phyloP scores from a whole-genome alignment of 2,888 invertebrate genomes.

The Drosophila conformis region DNA sequence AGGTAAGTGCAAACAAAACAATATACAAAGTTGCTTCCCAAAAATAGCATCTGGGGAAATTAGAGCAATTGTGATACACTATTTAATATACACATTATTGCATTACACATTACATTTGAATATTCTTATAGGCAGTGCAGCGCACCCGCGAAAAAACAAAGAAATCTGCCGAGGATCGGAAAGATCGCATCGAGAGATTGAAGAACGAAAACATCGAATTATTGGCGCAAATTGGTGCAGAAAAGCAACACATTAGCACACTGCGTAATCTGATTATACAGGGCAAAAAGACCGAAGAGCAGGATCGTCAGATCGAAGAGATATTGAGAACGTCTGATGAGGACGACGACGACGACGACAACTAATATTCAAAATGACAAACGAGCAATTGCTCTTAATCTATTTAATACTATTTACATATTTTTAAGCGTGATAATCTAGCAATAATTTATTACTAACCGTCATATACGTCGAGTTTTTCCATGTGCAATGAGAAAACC shows the following conservation, averaged over 20 bases:
- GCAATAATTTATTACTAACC: slow-evolving; percentile 65
- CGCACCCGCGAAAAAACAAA: slow-evolving; percentile 83
- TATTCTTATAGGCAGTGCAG: slow-evolving; percentile 81
- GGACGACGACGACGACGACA: slow-evolving; percentile 66
- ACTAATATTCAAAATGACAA: slow-evolving; percentile 62
- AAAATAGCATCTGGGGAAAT: slow-evolving; percentile 59
- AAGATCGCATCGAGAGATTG: slow-evolving; percentile 78
- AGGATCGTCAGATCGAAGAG: slow-evolving; percentile 71
- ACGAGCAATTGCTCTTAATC: slow-evolving; percentile 65
- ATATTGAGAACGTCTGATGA: slow-evolving; percentile 74
- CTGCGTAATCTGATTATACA: slow-evolving; percentile 76
- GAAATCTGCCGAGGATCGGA: slow-evolving; percentile 82
- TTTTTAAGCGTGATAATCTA: slow-evolving; percentile 46
- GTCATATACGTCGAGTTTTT: slow-evolving; percentile 83
- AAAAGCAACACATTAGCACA: slow-evolving; percentile 73
- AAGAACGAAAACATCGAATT: slow-evolving; percentile 75
- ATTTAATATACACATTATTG: slow-evolving; percentile 27
- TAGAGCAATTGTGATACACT: slow-evolving; percentile 19
- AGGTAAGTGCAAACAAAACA: slow-evolving; percentile 68
- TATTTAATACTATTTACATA: slow-evolving; percentile 71
- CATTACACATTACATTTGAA: slow-evolving; percentile 13
- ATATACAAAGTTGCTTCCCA: slow-evolving; percentile 51
- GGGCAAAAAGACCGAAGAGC: slow-evolving; percentile 69
- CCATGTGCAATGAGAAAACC: slow-evolving; percentile 83
- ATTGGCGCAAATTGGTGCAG: slow-evolving; percentile 71